Percentiles rank a stretch among this genome's conserved stretches.
phyloP scores from a whole-genome alignment of 2,113 vertebrate genomes.

The Camelus bactrianus region DNA sequence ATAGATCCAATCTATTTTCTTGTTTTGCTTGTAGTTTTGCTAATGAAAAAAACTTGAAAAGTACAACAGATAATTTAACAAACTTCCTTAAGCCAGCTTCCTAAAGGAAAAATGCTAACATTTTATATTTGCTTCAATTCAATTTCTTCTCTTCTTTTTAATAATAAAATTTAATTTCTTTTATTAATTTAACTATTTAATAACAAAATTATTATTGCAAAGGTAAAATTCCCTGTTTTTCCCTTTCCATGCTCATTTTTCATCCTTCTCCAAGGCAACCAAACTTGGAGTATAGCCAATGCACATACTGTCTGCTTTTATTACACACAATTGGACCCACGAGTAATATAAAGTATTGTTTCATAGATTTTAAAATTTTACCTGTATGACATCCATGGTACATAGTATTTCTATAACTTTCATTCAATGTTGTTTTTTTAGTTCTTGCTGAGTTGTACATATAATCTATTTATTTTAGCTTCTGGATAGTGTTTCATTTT shows the following conservation, averaged over 20 bases:
- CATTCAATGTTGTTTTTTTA: background rate
- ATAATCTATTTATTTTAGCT: background rate
- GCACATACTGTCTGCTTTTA: background rate
- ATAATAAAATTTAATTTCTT: slow-evolving; percentile 11
- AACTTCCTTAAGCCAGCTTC: background rate
- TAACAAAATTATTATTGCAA: background rate
- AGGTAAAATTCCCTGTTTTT: background rate
- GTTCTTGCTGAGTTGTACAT: background rate
- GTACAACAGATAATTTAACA: background rate
- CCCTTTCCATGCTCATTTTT: background rate
- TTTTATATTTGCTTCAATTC: slow-evolving; percentile 37
- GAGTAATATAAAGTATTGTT: background rate
- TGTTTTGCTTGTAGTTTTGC: slow-evolving; percentile 9
- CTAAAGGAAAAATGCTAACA: background rate
- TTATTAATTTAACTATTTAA: background rate
- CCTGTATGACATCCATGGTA: background rate
- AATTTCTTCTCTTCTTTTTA: background rate
- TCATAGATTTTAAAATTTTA: background rate
- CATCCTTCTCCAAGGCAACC: background rate
- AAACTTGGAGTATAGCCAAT: background rate
- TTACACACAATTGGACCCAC: background rate
- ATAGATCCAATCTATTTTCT: background rate
- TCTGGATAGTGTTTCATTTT: background rate
- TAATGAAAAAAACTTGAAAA: background rate
- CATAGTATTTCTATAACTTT: background rate